These are phyloP conservation scores for Macrostomum lignano DNA, from an alignment of 1,140 invertebrate species.

Conservation along the genomic window DNA sequence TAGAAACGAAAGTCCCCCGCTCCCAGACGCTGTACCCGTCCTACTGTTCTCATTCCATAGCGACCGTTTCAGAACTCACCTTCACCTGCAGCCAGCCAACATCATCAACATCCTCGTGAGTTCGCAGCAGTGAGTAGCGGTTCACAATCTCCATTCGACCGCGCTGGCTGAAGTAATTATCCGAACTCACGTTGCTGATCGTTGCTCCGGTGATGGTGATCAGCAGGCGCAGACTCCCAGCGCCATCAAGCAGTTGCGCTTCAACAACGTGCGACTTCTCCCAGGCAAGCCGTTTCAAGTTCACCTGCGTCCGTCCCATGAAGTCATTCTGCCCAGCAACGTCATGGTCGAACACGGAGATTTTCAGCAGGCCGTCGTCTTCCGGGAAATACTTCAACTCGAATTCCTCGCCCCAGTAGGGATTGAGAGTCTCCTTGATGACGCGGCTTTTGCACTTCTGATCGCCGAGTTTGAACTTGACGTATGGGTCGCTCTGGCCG, in stretches of 20 bases:
- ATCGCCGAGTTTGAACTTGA: constrained; percentile 79
- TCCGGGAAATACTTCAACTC: constrained; percentile 81
- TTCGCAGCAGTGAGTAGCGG: constrained; percentile 11
- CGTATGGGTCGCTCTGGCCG: constrained; percentile 67
- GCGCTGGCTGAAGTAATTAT: constrained; percentile 1
- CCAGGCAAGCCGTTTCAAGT: constrained; percentile 17
- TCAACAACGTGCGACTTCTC: constrained; percentile 68
- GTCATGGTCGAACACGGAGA: constrained; percentile 63
- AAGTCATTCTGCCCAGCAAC: constrained; percentile 47
- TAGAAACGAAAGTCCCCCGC: too few species aligned
- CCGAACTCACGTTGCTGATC: background rate
- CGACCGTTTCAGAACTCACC: too few species aligned
- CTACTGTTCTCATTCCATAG: too few species aligned
- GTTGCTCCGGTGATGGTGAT: constrained; percentile 40
- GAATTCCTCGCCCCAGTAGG: constrained; percentile 76
- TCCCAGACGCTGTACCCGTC: too few species aligned
- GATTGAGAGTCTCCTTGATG: constrained; percentile 38
- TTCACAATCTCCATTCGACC: background rate
- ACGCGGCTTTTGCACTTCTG: constrained; percentile 95
- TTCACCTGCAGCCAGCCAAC: constrained; percentile 28
- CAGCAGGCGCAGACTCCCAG: constrained; percentile 54
- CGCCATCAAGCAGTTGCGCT: constrained; percentile 51
- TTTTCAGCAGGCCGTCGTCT: constrained; percentile 50
- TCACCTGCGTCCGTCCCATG: constrained; percentile 31
- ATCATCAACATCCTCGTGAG: constrained; percentile 21